Percentiles rank a stretch among this genome's conserved stretches.
phyloP scores from a whole-genome alignment of 2,888 invertebrate species.

The Hirtodrosophila alboralis region DNA sequence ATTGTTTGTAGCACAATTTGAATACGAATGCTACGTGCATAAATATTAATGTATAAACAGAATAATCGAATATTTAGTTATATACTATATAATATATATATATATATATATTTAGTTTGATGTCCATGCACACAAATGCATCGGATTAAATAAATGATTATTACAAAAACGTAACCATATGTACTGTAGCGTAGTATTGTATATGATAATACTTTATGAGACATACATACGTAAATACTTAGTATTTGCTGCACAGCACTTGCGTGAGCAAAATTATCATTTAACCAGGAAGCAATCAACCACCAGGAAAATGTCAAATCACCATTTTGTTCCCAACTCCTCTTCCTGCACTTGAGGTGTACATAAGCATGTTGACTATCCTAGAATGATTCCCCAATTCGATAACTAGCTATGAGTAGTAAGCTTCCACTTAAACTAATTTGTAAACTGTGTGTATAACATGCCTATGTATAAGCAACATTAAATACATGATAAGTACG shows the following conservation, averaged over 20 bases:
- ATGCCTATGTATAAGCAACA: conserved; percentile 23
- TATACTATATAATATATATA: conserved; percentile 17
- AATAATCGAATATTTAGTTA: conserved; percentile 16
- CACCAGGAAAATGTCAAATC: conserved; percentile 11
- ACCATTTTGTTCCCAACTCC: conserved; percentile 17
- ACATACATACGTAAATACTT: conserved; percentile 15
- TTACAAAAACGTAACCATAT: conserved; percentile 1
- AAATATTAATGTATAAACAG: conserved; percentile 23
- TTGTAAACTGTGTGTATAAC: conserved; percentile 27
- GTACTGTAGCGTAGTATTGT: conserved; percentile 2
- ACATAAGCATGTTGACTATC: conserved; percentile 1
- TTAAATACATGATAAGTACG: conserved; percentile 39
- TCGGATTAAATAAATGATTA: conserved; percentile 21
- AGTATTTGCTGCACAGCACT: conserved; percentile 17
- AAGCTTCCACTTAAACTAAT: conserved; percentile 12
- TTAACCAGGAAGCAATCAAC: too few relatives aligned
- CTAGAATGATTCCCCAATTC: conserved; percentile 1
- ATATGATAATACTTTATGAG: conserved; percentile 7
- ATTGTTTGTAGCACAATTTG: conserved; percentile 44
- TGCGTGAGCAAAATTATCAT: conserved; percentile 2
- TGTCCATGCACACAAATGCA: neutral
- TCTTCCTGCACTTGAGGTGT: neutral
- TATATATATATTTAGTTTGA: conserved; percentile 3
- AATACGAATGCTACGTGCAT: conserved; percentile 30
- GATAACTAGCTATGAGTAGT: conserved; percentile 5